Conservation (phyloP, 2,797 vertebrate genomes). For the Diglossa cyanea region DNA sequence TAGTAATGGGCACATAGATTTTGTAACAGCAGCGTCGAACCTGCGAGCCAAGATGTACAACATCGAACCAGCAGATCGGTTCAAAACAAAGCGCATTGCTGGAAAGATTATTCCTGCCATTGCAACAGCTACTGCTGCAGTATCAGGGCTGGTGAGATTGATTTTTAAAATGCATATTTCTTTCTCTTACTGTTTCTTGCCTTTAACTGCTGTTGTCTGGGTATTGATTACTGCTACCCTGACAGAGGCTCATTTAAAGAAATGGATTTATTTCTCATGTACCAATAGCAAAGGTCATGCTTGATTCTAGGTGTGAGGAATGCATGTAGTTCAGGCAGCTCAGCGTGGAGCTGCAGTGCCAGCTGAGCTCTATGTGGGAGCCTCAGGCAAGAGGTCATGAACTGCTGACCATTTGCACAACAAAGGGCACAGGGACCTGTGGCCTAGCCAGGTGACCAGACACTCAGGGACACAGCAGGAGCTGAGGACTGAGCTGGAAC, state of each 20-base stretch:
- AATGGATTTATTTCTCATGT: not conserved
- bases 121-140: constrained; percentile 94
- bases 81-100: constrained; percentile 96
- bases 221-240: not conserved
- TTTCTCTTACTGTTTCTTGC: not conserved
- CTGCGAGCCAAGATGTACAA: constrained; percentile 93
- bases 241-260: not conserved
- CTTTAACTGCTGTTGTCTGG: not conserved
- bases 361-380: not conserved
- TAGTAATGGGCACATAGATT: constrained; percentile 92
- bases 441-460: fast-evolving
- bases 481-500: not conserved
- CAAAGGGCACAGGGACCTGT: not conserved
- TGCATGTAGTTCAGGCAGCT: not conserved
- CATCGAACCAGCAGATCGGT: constrained; percentile 91
- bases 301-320: not conserved
- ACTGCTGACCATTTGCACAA: not conserved
- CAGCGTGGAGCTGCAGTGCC: not conserved
- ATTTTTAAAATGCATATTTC: not conserved
- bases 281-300: not conserved
- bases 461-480: not conserved
- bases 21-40: constrained; percentile 89
- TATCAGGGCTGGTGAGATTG: constrained; percentile 90
- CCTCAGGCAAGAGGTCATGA: not conserved
- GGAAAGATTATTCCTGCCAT: constrained; percentile 99